Conservation (phyloP, 2,113 vertebrate genomes). For the Bufo gargarizans region DNA sequence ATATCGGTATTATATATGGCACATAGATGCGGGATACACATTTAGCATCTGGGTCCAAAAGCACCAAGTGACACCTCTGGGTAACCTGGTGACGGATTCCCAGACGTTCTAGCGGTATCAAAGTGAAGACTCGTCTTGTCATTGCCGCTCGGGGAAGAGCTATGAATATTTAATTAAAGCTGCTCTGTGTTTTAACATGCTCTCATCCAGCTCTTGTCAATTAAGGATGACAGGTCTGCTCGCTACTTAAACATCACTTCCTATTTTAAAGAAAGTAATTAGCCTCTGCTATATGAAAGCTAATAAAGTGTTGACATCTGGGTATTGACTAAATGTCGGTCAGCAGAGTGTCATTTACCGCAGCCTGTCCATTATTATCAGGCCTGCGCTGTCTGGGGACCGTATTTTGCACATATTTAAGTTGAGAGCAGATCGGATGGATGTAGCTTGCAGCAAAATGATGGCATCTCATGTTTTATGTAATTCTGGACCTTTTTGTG, state of each 20-base stretch:
- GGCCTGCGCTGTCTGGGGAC: neutral
- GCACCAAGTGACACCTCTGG: neutral
- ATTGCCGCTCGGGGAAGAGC: neutral
- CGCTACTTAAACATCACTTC: conserved; percentile 10
- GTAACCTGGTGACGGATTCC: neutral
- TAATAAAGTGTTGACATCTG: conserved; percentile 17
- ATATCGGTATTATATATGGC: neutral
- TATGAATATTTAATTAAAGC: conserved; percentile 10
- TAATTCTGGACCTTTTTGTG: too few species aligned
- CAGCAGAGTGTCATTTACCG: conserved; percentile 1
- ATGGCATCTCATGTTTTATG: too few species aligned
- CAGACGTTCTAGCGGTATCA: neutral
- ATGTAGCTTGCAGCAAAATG: neutral
- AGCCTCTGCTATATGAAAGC: conserved; percentile 15
- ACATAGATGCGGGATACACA: neutral
- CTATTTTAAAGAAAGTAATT: conserved; percentile 30
- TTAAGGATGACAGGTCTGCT: conserved; percentile 22
- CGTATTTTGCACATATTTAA: neutral
- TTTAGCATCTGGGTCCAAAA: neutral
- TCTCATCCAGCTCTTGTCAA: conserved; percentile 20
- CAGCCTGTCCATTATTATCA: neutral
- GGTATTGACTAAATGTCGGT: conserved; percentile 23
- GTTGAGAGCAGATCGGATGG: neutral
- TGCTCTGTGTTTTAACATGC: conserved; percentile 17
- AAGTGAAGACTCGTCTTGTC: neutral